Conservation (phyloP, 2,797 vertebrate species). For the Tadarida brasiliensis region DNA sequence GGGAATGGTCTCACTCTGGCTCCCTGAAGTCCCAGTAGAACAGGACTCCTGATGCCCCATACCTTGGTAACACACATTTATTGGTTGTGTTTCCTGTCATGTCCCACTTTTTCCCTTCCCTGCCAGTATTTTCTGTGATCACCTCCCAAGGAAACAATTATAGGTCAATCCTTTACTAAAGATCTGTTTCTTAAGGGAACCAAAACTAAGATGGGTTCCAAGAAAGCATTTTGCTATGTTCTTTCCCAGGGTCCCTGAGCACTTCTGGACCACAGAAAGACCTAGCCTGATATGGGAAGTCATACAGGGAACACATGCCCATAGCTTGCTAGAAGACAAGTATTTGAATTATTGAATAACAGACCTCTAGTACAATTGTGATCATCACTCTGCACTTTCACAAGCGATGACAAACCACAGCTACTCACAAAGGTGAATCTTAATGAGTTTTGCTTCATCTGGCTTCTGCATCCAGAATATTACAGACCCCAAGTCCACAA, state of each 20-base stretch:
- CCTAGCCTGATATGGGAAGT: neutral
- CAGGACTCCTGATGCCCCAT: no score
- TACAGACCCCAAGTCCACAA: neutral
- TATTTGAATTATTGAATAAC: neutral
- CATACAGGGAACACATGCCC: neutral
- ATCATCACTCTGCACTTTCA: neutral
- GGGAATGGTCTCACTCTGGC: no score
- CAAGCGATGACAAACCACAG: neutral
- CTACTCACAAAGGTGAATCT: neutral
- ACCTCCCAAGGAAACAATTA: neutral
- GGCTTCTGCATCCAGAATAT: neutral
- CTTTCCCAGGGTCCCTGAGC: neutral
- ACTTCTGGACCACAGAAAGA: neutral
- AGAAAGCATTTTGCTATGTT: neutral
- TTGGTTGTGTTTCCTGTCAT: rapidly evolving
- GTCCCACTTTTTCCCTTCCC: neutral
- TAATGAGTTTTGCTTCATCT: neutral
- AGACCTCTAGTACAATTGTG: neutral
- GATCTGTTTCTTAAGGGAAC: neutral
- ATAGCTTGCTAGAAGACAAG: neutral
- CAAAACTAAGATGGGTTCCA: neutral
- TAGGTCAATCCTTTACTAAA: neutral
- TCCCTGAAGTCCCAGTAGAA: neutral
- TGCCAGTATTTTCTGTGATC: neutral
- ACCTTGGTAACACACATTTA: neutral